Conservation (phyloP, 2,888 invertebrate species). For the Dilophus febrilis region DNA sequence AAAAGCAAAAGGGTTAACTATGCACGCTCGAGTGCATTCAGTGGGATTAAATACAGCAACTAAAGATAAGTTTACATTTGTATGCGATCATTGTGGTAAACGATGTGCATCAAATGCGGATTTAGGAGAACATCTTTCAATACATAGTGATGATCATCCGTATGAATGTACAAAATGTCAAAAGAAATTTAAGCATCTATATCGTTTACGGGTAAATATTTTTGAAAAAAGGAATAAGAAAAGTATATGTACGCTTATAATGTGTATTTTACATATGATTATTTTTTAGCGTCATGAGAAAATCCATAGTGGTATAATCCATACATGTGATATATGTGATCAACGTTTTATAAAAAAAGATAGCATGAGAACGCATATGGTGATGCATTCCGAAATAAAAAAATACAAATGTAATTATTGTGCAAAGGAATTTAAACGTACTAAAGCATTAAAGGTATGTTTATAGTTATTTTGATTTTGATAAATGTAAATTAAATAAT, state of each 20-base stretch:
- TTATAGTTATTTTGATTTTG: no score
- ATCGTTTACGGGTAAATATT: constrained; percentile 20
- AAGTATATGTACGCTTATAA: background rate
- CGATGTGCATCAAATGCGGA: constrained; percentile 31
- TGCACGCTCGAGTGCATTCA: constrained; percentile 14
- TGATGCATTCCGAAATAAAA: constrained; percentile 25
- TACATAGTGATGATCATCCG: constrained; percentile 31
- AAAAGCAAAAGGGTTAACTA: constrained; percentile 10
- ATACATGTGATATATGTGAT: constrained; percentile 29
- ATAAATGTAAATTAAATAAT: background rate
- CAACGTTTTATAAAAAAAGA: constrained; percentile 29
- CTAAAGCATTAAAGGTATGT: constrained; percentile 20
- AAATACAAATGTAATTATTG: constrained; percentile 26
- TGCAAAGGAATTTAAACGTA: no score
- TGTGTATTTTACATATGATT: background rate
- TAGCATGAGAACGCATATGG: constrained; percentile 31
- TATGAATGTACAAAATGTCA: constrained; percentile 28
- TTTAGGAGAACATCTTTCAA: constrained; percentile 31
- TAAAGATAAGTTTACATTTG: constrained; percentile 26
- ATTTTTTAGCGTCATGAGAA: constrained; percentile 30
- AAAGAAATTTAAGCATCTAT: constrained; percentile 24
- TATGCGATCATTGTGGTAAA: constrained; percentile 33
- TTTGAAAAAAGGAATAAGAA: no score
- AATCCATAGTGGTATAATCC: constrained; percentile 23
- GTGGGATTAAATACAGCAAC: constrained; percentile 19